phyloP scores from a whole-genome alignment of 2,113 vertebrate species.

The Mirza zaza region DNA sequence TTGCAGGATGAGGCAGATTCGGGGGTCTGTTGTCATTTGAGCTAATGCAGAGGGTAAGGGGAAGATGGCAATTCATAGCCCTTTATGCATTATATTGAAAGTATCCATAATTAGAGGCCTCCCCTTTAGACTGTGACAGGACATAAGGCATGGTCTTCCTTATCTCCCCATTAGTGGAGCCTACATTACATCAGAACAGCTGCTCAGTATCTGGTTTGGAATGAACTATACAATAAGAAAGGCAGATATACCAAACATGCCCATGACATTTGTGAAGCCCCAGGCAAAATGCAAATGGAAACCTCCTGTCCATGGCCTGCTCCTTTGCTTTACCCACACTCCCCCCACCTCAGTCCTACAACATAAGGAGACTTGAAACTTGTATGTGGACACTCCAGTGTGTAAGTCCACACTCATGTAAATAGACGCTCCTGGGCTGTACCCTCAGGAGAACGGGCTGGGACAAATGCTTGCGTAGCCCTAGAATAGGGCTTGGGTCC shows the following conservation, averaged over 20 bases:
- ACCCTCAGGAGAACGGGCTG: not conserved
- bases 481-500: no score
- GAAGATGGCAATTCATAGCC: not conserved
- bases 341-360: not conserved
- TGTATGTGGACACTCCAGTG: not conserved
- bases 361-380: not conserved
- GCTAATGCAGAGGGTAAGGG: not conserved
- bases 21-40: not conserved
- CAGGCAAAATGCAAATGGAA: not conserved
- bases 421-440: not conserved
- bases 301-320: not conserved
- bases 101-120: not conserved
- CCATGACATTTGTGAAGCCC: not conserved
- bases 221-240: not conserved
- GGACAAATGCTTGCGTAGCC: not conserved
- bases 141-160: not conserved
- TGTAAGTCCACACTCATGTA: not conserved
- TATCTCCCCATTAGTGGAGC: constrained; percentile 5
- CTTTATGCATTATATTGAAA: not conserved
- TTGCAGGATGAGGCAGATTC: not conserved
- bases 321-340: not conserved
- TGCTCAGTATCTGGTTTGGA: not conserved
- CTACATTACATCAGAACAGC: not conserved
- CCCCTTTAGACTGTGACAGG: not conserved
- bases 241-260: not conserved